A percentile compares a stretch with the other conserved stretches of the same genome.
These are phyloP conservation scores for Drosophila lowei DNA, from an alignment of 1,140 invertebrate genomes.

Conservation along the genomic window DNA sequence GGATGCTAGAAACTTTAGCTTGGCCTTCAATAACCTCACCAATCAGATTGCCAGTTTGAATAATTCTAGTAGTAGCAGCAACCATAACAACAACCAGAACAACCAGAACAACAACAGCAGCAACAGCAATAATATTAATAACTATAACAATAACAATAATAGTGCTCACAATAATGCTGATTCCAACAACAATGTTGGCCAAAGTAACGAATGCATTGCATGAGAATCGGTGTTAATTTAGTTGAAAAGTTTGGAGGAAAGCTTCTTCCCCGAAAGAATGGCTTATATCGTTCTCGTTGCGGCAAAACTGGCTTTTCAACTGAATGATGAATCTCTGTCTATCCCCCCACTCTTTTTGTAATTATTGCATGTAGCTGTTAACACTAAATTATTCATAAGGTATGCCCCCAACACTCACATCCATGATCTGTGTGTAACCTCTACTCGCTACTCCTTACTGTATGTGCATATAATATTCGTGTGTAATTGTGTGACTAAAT, in stretches of 20 bases:
- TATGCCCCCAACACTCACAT: conserved; percentile 4
- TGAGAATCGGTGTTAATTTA: conserved; percentile 76
- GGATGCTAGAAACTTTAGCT: conserved; percentile 43
- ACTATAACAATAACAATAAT: conserved; percentile 26
- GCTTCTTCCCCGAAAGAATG: background rate
- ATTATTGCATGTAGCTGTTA: conserved; percentile 59
- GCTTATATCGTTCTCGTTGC: conserved; percentile 14
- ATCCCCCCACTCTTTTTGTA: conserved; percentile 11
- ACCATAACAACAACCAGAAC: conserved; percentile 25
- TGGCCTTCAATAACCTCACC: conserved; percentile 72
- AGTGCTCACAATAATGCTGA: conserved; percentile 59
- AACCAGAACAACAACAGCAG: conserved; percentile 37
- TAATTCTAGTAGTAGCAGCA: conserved; percentile 48
- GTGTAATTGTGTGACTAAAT: conserved; percentile 40
- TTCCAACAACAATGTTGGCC: conserved; percentile 75
- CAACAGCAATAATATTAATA: conserved; percentile 33
- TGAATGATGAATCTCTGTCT: conserved; percentile 17
- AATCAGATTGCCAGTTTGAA: conserved; percentile 70
- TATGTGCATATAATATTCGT: conserved; percentile 40
- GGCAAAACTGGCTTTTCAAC: conserved; percentile 39
- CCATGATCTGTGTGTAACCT: conserved; percentile 32
- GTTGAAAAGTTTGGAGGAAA: conserved; percentile 40
- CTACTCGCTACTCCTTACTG: conserved; percentile 17
- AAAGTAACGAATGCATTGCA: conserved; percentile 74
- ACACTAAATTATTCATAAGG: conserved; percentile 55